A percentile compares a stretch with the other conserved stretches of the same genome.
phyloP scores from a whole-genome alignment of 1,140 invertebrate genomes.

The Oedothorax gibbosus region DNA sequence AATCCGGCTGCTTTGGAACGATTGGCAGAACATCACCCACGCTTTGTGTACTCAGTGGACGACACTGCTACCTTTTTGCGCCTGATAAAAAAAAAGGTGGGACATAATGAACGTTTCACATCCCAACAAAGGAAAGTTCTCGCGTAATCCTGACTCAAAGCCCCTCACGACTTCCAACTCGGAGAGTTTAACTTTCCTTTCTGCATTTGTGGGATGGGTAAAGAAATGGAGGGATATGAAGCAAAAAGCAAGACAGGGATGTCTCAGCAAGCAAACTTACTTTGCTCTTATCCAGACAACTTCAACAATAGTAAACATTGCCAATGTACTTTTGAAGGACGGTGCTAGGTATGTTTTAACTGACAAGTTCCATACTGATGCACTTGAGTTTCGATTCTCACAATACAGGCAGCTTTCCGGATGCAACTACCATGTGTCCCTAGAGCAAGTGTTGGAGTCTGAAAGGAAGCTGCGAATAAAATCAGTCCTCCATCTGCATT shows the following conservation, averaged over 20 bases:
- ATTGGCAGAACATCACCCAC: not conserved
- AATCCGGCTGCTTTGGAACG: conserved; percentile 1
- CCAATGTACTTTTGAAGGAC: not conserved
- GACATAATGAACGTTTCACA: not conserved
- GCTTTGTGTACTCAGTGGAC: not conserved
- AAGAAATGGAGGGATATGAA: conserved; percentile 3
- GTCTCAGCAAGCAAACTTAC: not conserved
- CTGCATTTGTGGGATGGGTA: not conserved
- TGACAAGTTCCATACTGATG: conserved; percentile 13
- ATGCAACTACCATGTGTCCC: conserved; percentile 16
- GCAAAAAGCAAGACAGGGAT: not conserved
- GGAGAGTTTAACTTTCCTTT: not conserved
- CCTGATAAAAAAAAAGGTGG: not conserved
- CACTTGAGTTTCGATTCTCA: not conserved
- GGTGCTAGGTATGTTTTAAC: not conserved
- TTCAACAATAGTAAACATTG: not conserved
- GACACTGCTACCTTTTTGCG: not conserved
- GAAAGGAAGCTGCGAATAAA: conserved; percentile 4
- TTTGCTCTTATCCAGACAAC: not conserved
- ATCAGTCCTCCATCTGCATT: not conserved
- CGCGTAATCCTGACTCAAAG: not conserved
- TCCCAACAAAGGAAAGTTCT: not conserved
- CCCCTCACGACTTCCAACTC: not conserved
- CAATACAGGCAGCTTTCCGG: conserved; percentile 14
- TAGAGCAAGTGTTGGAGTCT: not conserved